Percentiles rank a stretch among this genome's conserved stretches.
These are phyloP conservation scores for Nomada ferruginata DNA, from an alignment of 2,888 invertebrate genomes.

Conservation along the genomic window DNA sequence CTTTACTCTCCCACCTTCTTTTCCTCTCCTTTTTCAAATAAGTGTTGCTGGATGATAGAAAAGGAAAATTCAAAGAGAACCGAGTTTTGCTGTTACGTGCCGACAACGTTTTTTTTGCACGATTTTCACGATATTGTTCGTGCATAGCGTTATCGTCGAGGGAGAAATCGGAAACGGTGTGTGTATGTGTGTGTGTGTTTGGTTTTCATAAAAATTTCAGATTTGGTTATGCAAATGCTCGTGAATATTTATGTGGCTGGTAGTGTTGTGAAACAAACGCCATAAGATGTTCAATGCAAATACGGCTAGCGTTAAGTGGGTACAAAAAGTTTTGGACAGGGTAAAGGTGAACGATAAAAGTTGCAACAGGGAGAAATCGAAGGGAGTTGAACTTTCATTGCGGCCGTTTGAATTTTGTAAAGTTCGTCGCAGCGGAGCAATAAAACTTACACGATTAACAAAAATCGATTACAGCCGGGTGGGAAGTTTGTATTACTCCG, in stretches of 20 bases:
- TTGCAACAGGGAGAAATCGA: conserved; percentile 26
- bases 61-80: neutral
- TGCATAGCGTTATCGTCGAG: too few relatives aligned
- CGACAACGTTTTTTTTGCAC: neutral
- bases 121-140: neutral
- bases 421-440: conserved; percentile 31
- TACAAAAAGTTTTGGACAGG: conserved; percentile 17
- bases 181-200: neutral
- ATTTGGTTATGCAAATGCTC: neutral
- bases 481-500: conserved; percentile 24
- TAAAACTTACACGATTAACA: conserved; percentile 53
- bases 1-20: neutral
- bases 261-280: conserved; percentile 8
- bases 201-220: neutral
- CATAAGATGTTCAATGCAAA: conserved; percentile 10
- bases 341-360: conserved; percentile 30
- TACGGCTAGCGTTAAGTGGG: neutral
- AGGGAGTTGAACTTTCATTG: conserved; percentile 22
- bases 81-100: neutral
- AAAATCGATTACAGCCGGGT: conserved; percentile 41
- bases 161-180: neutral
- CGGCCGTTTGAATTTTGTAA: conserved; percentile 40
- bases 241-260: neutral
- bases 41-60: neutral
- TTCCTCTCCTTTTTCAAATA: neutral